phyloP scores from a whole-genome alignment of 2,888 invertebrate species.

The Arge pagana region DNA sequence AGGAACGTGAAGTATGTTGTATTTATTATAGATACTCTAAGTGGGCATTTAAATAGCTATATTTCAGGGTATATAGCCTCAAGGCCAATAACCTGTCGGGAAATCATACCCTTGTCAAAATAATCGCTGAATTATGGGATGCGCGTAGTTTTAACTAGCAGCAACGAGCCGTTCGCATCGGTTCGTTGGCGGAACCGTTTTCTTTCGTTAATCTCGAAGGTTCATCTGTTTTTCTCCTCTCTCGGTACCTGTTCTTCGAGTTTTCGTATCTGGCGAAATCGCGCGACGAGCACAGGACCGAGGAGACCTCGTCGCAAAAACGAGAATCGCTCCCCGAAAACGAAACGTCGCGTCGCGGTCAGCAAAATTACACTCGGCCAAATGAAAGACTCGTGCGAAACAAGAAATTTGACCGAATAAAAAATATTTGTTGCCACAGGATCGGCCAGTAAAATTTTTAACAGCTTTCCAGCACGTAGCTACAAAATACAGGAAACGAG shows the following conservation, averaged over 20 bases:
- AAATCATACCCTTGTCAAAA: slow-evolving; percentile 57
- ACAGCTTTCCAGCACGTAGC: no score
- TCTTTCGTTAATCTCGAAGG: slow-evolving; percentile 39
- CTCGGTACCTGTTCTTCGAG: slow-evolving; percentile 14
- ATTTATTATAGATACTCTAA: slow-evolving; percentile 32
- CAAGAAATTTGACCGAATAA: no score
- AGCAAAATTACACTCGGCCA: no score
- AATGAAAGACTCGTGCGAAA: no score
- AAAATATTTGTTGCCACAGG: no score
- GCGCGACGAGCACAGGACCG: no score
- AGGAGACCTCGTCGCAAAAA: no score
- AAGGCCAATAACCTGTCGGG: slow-evolving; percentile 51
- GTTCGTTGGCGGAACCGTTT: slow-evolving; percentile 40
- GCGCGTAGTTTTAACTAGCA: slow-evolving; percentile 46
- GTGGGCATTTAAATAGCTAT: slow-evolving; percentile 50
- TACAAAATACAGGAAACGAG: no score
- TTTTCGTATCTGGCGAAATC: slow-evolving; percentile 6
- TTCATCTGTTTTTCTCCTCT: slow-evolving; percentile 31
- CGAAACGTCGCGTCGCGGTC: no score
- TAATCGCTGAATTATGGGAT: slow-evolving; percentile 56
- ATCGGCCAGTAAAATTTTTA: no score
- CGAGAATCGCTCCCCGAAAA: not conserved
- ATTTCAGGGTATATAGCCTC: slow-evolving; percentile 44
- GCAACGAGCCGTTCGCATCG: slow-evolving; percentile 19
- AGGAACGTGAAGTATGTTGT: slow-evolving; percentile 8